Evolutionary conservation across 2,113 vertebrate genomes (phyloP).

Genomic region (Sturnira hondurensis): DNA sequence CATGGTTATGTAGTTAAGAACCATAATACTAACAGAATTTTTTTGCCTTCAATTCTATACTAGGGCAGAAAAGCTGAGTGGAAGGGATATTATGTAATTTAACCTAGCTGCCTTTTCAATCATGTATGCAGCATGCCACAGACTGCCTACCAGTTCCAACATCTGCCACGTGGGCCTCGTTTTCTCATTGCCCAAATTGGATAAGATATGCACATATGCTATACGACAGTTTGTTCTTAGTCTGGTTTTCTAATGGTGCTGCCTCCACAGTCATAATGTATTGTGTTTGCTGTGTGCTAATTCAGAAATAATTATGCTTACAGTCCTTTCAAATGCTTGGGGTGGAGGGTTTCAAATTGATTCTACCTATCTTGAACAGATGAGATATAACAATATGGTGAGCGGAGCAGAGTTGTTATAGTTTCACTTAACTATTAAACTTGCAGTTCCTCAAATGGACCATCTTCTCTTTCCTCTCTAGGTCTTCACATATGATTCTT

Average conservation of each 20-base stretch:
- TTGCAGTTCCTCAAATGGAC: background rate
- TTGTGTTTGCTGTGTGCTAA: background rate
- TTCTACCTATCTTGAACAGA: background rate
- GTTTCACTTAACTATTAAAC: background rate
- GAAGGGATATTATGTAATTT: background rate
- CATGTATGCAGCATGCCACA: background rate
- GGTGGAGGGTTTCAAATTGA: background rate
- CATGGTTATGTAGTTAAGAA: background rate
- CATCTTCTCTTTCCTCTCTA: background rate
- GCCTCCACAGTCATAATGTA: background rate
- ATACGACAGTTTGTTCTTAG: background rate
- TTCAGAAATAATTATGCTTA: background rate
- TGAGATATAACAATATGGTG: background rate
- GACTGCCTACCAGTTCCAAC: background rate
- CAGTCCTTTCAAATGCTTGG: background rate
- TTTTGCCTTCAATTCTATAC: background rate
- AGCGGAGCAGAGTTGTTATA: background rate
- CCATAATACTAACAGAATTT: background rate
- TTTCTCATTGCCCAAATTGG: background rate
- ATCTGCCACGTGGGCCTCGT: background rate
- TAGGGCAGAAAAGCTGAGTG: background rate
- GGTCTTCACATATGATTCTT: background rate
- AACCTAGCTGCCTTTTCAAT: conserved; percentile 7
- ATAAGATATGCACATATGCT: background rate
- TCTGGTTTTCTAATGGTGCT: background rate